Base-by-base conservation (phyloP, 2,888 invertebrate genomes). In the Campoplex capitator region DNA sequence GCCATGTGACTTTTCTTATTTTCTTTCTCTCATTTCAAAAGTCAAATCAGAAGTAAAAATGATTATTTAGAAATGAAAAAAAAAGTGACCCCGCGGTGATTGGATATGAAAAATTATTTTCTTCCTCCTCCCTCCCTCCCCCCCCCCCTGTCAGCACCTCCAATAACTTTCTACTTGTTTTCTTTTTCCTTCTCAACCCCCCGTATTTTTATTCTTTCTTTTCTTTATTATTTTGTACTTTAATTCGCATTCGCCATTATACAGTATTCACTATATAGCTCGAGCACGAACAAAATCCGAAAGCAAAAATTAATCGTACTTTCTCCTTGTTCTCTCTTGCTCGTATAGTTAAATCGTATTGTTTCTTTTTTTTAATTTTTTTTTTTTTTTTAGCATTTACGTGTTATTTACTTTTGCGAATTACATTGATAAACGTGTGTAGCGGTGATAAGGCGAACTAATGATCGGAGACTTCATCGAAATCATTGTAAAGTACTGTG, bases 231-330 rank as follows among this genome's bases (percentile, higher is more conserved):
- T 88, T 23, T 23, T 89, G 74, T 87, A 80, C 89, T 85, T 88
- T 45, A 8, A 87, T 89, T 88, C 88, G 89, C 89, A 88, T 89
- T 89, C 88, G 90, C 90, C 90, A 90, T 90, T 88, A 88, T 87
- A 90, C 90, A 90, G 90, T 90, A 90, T 90, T 90, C 84, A 87
- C 86, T 84, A 82, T 89, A 83, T 89, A 89, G 89, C 88, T 88
- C 80, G 84, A 81, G 85, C 62, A 83, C 42, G 23, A 68, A 76
- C 48, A 65, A 23, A 23, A 77, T 38, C 35, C 23, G 71, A 45
- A 71, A 80, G 45, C 11, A 58, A 23, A 70, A 32, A 76, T 45
- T 18, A 42, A 32, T 32, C 4, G 32, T 42, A 56, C 67, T 13
- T 58, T 77, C 51, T 48, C 70, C 38, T 70, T 35, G 45, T 38